Base-by-base conservation (phyloP, 2,888 invertebrate species). In the Notodromas monacha region DNA sequence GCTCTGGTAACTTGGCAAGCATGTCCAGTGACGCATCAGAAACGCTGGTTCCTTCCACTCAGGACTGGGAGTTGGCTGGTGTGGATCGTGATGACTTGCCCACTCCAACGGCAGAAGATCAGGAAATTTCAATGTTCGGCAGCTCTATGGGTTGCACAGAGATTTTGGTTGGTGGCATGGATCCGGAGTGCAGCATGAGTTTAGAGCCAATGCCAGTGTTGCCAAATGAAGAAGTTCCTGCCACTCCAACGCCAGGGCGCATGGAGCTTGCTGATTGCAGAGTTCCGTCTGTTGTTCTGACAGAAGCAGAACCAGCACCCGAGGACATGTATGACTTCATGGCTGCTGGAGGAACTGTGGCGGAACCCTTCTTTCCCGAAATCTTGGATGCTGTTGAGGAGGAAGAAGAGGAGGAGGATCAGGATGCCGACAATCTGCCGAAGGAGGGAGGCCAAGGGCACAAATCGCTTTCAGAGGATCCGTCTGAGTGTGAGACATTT, bases 11-110 rank as follows among this genome's bases (percentile, higher is more conserved):
- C 47, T 56, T 79, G 33, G 76, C 69, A 2, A 77, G 77, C 43
- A 49, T 55, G 29, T 65, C 76, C 21, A 81, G 81, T 16, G 84
- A 86, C 48, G 58, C 69, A 14, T 81, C 81, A 2, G 84, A 84
- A 52, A 89, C 86, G 2, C 51, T 89, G 5, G 68, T 89, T 6
- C 76, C 81, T 10, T 81, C 86, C 2, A 68, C 70, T 5, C 65
- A 69, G 43, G 77, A 77, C 46, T 21, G 21, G 21, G 68, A 68
- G 40, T 57, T 68, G 36, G 60, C 44, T 30, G n/a, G n/a, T n/a
- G n/a, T n/a, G n/a, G n/a, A n/a, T n/a, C n/a, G n/a, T n/a, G n/a
- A n/a, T n/a, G n/a, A n/a, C n/a, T n/a, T n/a, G n/a, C n/a, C n/a
- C n/a, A 40, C 43, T 31, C 42, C 50, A 4, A 49, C 49, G 31